These are phyloP conservation scores for Lycia hirtaria DNA, from an alignment of 2,888 invertebrate species.

Conservation along the genomic window DNA sequence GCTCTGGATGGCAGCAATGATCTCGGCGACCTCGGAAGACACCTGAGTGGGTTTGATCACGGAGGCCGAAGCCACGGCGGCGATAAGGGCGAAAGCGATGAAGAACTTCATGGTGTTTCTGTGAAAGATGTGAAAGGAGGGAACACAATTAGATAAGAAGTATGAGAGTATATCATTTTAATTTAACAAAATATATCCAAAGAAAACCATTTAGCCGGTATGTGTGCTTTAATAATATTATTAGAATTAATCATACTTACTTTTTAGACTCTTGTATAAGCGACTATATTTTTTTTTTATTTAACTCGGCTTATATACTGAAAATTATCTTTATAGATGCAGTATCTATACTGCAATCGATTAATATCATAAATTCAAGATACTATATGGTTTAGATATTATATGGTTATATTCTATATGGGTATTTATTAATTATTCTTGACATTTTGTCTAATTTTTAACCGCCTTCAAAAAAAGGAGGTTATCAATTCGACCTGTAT, in stretches of 20 bases:
- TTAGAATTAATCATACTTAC: no score
- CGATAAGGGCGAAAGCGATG: slow-evolving; percentile 62
- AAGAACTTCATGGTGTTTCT: slow-evolving; percentile 68
- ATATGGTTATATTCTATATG: no score
- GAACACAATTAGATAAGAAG: neutral
- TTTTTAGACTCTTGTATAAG: slow-evolving; percentile 24
- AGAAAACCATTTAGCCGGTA: no score
- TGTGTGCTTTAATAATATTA: no score
- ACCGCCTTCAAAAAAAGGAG: no score
- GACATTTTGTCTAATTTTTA: no score
- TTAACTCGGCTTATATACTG: slow-evolving; percentile 22
- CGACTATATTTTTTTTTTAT: slow-evolving; percentile 22
- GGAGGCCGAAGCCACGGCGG: slow-evolving; percentile 62
- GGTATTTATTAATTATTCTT: no score
- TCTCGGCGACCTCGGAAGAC: slow-evolving; percentile 42
- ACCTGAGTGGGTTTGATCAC: slow-evolving; percentile 44
- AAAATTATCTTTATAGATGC: slow-evolving; percentile 19
- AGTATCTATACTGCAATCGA: neutral
- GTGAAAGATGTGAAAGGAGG: slow-evolving; percentile 24
- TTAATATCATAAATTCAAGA: slow-evolving; percentile 14
- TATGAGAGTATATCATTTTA: no score
- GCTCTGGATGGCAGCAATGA: slow-evolving; percentile 46
- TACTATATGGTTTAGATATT: no score
- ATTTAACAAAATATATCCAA: no score
- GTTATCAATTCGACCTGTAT: no score